These are phyloP conservation scores for Zoanthus solanderi DNA, from an alignment of 92 coral and sea anemone species.

Conservation along the genomic window DNA sequence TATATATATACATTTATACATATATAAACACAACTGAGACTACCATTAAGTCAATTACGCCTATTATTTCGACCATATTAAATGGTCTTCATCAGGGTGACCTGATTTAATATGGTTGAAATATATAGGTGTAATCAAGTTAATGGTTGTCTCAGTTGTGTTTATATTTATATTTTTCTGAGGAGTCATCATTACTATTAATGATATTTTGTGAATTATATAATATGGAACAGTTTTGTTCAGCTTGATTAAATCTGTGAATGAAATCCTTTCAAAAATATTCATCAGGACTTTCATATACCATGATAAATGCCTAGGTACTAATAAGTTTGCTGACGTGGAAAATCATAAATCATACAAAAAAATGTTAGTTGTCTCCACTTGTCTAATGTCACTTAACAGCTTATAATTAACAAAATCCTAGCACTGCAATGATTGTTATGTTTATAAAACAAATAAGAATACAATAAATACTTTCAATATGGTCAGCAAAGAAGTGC, in stretches of 20 bases:
- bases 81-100: no score
- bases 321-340: background rate
- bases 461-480: background rate
- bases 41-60: no score
- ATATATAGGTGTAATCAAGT: no score
- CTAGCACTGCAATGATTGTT: background rate
- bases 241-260: background rate
- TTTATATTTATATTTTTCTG: no score
- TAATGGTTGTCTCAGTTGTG: no score
- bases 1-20: background rate
- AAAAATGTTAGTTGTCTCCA: background rate
- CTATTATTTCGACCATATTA: no score
- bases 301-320: background rate
- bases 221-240: background rate
- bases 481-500: no score
- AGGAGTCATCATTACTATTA: no score
- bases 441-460: background rate
- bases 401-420: background rate
- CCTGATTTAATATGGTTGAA: no score
- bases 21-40: no score
- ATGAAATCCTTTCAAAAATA: background rate
- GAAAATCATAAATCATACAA: background rate
- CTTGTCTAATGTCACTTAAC: background rate
- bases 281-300: background rate
- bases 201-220: background rate